Evolutionary conservation across 2,888 invertebrate genomes (phyloP), one percentile per base, ranked within the genome.

Genomic region (Orthosia cruda): DNA sequence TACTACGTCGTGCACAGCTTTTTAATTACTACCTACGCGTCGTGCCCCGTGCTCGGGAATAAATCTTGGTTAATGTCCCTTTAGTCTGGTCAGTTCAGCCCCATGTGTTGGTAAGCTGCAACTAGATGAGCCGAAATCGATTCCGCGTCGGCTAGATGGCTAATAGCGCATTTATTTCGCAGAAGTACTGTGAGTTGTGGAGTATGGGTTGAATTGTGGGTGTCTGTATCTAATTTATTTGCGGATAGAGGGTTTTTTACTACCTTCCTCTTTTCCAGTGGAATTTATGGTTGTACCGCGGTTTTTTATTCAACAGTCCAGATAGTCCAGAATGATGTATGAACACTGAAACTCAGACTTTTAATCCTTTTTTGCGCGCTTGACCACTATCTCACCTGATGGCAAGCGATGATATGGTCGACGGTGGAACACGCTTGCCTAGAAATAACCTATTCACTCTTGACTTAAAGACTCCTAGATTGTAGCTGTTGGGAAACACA

Each of bases 31-130:
- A 94, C 94, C 90, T 91, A 91, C 89, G 90, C 90, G 89, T 76
- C 76, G 78, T 87, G 86, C 88, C 74, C 86, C 88, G 81, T 88
- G 90, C 88, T 89, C 82, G 90, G 92, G 92, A 89, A 96, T 96
- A 96, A 96, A 96, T 96, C 96, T 96, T 96, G 86, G 94, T 96
- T 96, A 96, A 96, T 96, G 96, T 94, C 95, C 95, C 92, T 93
- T 91, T 93, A 92, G 94, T 94, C 95, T 95, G 96, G 93, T 92
- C 93, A 92, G 89, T 88, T 80, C 89, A 84, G 90, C 89, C 92
- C 90, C 92, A 93, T 93, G 91, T 93, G 93, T 89, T 88, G 77
- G 88, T 88, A 89, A 89, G 88, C 89, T 91, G 87, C 88, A 85
- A 88, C 88, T 90, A 90, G 91, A 85, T 88, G 81, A 84, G 85